phyloP scores from a whole-genome alignment of 2,888 invertebrate species.

The Himalopsyche tibetana region DNA sequence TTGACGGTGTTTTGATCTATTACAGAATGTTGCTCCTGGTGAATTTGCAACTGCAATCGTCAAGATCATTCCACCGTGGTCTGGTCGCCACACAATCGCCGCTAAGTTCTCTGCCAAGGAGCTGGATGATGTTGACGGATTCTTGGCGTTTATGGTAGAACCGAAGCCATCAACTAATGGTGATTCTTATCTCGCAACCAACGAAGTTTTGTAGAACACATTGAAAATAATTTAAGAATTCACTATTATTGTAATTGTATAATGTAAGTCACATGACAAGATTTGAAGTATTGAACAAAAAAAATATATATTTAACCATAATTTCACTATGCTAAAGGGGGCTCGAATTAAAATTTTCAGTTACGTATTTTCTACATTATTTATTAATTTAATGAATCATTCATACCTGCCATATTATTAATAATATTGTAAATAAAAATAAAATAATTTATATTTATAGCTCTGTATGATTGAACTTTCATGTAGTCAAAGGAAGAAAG shows the following conservation, averaged over 20 bases:
- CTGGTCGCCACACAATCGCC: constrained; percentile 88
- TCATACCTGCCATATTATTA: constrained; percentile 10
- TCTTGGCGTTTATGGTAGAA: constrained; percentile 84
- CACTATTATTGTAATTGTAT: neutral
- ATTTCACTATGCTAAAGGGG: too few species aligned
- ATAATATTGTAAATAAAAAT: constrained; percentile 4
- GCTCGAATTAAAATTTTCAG: too few species aligned
- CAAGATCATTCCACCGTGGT: constrained; percentile 85
- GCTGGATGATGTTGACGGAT: constrained; percentile 93
- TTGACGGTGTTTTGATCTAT: constrained; percentile 59
- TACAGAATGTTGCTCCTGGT: constrained; percentile 79
- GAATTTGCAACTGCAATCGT: constrained; percentile 85
- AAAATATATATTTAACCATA: too few species aligned
- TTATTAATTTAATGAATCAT: neutral
- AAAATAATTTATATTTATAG: too few species aligned
- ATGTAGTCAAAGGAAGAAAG: too few species aligned
- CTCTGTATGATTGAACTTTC: too few species aligned
- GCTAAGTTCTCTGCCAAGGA: constrained; percentile 93
- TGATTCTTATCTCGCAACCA: constrained; percentile 69
- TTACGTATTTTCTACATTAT: neutral
- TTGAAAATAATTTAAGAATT: neutral
- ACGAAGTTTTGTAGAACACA: constrained; percentile 20
- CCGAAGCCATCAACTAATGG: constrained; percentile 73
- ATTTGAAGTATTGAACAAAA: too few species aligned
- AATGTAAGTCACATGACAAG: too few species aligned